Percentiles rank a stretch among this genome's conserved stretches.
Evolutionary conservation across 2,797 vertebrate species (phyloP).

Genomic region (Lycodopsis pacificus): DNA sequence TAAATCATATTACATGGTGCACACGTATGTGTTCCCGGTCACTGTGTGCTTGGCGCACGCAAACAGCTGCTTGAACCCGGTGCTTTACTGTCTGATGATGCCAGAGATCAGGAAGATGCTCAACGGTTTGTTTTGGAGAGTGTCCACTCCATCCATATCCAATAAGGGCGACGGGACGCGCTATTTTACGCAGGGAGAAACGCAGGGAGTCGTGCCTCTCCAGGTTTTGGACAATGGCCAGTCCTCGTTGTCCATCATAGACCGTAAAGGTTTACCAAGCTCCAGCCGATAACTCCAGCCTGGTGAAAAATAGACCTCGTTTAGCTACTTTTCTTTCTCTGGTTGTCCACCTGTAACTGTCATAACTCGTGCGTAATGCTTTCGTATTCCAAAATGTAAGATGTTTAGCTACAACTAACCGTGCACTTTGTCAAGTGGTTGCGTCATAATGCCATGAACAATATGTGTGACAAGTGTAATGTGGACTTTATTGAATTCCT

Average conservation of each 20-base stretch:
- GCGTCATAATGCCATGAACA: too few relatives aligned
- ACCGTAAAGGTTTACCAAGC: constrained; percentile 55
- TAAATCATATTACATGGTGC: constrained; percentile 82
- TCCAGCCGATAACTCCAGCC: constrained; percentile 9
- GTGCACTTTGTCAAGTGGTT: neutral
- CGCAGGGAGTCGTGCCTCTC: constrained; percentile 64
- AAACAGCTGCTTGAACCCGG: constrained; percentile 87
- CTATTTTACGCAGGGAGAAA: constrained; percentile 69
- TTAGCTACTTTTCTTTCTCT: neutral
- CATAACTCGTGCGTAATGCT: constrained; percentile 30
- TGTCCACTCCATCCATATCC: constrained; percentile 56
- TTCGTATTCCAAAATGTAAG: neutral
- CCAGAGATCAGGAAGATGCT: constrained; percentile 86
- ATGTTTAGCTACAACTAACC: neutral
- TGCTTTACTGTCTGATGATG: constrained; percentile 86
- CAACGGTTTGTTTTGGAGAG: constrained; percentile 78
- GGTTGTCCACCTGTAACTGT: neutral
- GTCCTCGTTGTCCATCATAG: constrained; percentile 70
- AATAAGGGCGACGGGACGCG: constrained; percentile 70
- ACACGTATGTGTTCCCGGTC: constrained; percentile 86
- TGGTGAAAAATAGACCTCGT: neutral
- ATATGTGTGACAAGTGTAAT: neutral
- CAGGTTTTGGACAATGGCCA: constrained; percentile 69
- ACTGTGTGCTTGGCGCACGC: constrained; percentile 86
- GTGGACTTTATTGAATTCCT: neutral